Base-by-base conservation (phyloP, 2,888 invertebrate species). In the Falcaria lacertinaria region DNA sequence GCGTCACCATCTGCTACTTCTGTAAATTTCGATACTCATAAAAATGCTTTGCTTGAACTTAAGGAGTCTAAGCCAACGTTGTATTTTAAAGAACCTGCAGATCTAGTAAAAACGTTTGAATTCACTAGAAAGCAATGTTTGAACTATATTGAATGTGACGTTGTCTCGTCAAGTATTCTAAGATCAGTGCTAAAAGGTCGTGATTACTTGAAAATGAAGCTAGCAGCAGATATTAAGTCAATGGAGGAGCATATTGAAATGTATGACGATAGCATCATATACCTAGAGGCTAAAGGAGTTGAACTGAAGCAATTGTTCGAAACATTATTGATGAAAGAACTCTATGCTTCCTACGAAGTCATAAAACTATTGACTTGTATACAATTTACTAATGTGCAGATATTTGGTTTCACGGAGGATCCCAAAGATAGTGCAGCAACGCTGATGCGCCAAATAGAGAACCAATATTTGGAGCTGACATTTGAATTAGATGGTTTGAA, bases 291-390 rank as follows among this genome's bases (percentile, higher is more conserved):
- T 33, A 61, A 50, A 32, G 64, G 60, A 43, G n/a, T 11, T 4
- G 47, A 44, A 15, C 62, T 55, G 15, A 57, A 61, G 43, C 36
- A 35, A 11, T 48, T 50, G 11, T 74, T 71, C 50, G 41, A 60
- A 4, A 57, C 45, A 14, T 19, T 69, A 36, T 14, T 74, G n/a
- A 35, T 46, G 25, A 57, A 51, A 7, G 48, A 57, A 19, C 36
- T 69, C 8, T 67, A 48, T 14, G 54, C 65, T 2, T 70, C 69
- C 0, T 58, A 58, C 22, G 60, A 69, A 1, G 52, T 47, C 1
- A 55, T 42, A 1, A 69, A 72, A 44, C 39, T 73, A 15, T 65
- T 62, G 39, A 72, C 64, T 11, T 69, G 67, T 39, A 35, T 74
- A 1, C 69, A 69, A 35, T 71, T 56, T 37, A 63, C 57, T 0